A percentile compares a stretch with the other conserved stretches of the same genome.
Conservation (phyloP, 2,797 vertebrate genomes). For the Xenops minutus region DNA sequence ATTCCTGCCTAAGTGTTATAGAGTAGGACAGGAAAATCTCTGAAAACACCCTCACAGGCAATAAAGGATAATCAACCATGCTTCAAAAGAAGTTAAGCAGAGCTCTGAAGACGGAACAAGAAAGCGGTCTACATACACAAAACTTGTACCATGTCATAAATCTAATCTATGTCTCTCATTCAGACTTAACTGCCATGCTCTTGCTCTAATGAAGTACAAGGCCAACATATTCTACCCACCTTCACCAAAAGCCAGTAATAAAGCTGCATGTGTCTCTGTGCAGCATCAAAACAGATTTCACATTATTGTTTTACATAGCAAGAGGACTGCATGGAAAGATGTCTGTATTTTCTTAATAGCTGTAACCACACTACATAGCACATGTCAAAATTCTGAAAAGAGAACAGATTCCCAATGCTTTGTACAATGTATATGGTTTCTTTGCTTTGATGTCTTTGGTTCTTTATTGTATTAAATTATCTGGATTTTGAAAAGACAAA, state of each 20-base stretch:
- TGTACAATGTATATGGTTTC: slow-evolving; percentile 70
- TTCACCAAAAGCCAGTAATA: slow-evolving; percentile 27
- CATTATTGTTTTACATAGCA: slow-evolving; percentile 45
- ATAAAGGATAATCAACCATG: background rate
- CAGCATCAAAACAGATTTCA: slow-evolving; percentile 67
- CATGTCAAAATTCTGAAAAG: slow-evolving; percentile 75
- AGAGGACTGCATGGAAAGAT: slow-evolving; percentile 52
- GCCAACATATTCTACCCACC: background rate
- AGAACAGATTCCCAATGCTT: slow-evolving; percentile 73
- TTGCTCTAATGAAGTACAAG: background rate
- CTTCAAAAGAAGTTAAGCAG: slow-evolving; percentile 45
- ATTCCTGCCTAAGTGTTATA: background rate
- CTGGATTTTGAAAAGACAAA: background rate
- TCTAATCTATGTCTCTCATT: background rate
- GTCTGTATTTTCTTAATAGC: slow-evolving; percentile 70
- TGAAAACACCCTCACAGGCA: background rate
- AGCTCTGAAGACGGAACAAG: background rate
- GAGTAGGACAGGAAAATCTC: background rate
- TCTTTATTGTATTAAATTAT: slow-evolving; percentile 73
- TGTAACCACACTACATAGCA: slow-evolving; percentile 62
- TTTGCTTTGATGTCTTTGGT: slow-evolving; percentile 75
- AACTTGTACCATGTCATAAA: slow-evolving; percentile 4
- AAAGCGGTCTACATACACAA: slow-evolving; percentile 12
- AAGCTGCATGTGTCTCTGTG: slow-evolving; percentile 30
- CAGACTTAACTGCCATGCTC: background rate